Base-by-base conservation (phyloP, 2,113 vertebrate species). In the Fulica atra region DNA sequence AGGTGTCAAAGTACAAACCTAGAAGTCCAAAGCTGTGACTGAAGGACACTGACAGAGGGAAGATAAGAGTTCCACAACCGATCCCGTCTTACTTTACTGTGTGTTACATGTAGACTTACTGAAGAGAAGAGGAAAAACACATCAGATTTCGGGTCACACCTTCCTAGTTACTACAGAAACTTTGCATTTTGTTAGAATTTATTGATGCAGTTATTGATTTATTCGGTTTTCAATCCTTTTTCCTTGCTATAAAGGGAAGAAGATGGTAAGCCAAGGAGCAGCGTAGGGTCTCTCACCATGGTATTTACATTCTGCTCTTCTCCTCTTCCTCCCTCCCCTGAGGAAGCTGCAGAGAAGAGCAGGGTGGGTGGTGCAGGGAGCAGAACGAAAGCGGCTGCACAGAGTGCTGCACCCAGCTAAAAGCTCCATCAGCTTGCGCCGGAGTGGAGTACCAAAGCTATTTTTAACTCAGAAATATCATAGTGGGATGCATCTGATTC, bases 311-410 rank as follows among this genome's bases (percentile, higher is more conserved):
- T 44, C 35, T 0, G 0, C 56, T 15, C 6, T 56, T 31, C 48
- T 86, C 81, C 29, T 83, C 42, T 44, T 72, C 64, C 68, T 59
- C 19, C 2, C 29, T 13, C 4, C 28, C 8, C 5, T 4, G 3
- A 21, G 16, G 81, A 64, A 77, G 65, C 46, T 36, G n/a, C 16
- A 17, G 68, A 80, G 71, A 33, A 3, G 44, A n/a, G 7, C 13
- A 9, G 29, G 17, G 19, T 74, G 56, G 44, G 17, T 20, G 21
- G 44, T 35, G 25, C 18, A 5, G 50, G 56, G n/a, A 69, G 73
- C 48, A 61, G 77, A 8, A 42, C 44, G 20, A 44, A 68, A 6
- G 28, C 0, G 2, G 4, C 29, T 16, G 7, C 6, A 0, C 17
- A 10, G 53, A 65, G 71, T 8, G 44, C 44, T 44, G 44, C 44